Base-by-base conservation (phyloP, 1,140 invertebrate genomes). In the Drepana arcuata region DNA sequence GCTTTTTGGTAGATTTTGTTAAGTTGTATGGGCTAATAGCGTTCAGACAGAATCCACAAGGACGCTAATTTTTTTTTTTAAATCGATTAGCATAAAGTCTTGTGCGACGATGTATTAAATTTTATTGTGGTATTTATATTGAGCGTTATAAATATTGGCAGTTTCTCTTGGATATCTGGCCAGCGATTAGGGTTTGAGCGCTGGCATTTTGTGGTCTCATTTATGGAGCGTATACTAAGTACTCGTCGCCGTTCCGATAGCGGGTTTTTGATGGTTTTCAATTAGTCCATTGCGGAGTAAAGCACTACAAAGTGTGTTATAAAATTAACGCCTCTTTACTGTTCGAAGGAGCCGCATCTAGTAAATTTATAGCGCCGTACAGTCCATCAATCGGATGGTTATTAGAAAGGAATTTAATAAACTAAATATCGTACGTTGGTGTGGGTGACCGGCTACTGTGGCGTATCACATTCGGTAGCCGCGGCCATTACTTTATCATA, bases 401-500 rank as follows among this genome's bases (percentile, higher is more conserved):
- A 66, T 58, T 55, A 60, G 45, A 58, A 60, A 54, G 56, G 56
- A 54, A 60, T 63, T 53, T 55, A 53, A 63, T 63, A 61, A 55
- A 49, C 34, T 46, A 41, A 40, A 49, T 57, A 55, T 35, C 39
- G 53, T 57, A 58, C 52, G 41, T 14, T 14, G 12, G 36, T 42
- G 33, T 45, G 40, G 51, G 46, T 52, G 49, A 46, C 34, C 44
- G 47, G 65, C 72, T 71, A 71, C 71, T 48, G 64, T 58, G 29
- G 25, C 51, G 46, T 63, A 69, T 64, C 60, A 65, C 61, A 66
- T 65, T 64, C 72, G 45, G 72, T 73, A 77, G 74, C 72, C 39
- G 38, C 38, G 25, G 34, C 62, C 66, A 77, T 74, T 71, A 72
- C 56, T 74, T 67, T 68, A 71, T 71, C 64, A 68, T 72, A 49